Evolutionary conservation across 2,888 invertebrate genomes (phyloP).

Genomic region (Dryobota labecula): DNA sequence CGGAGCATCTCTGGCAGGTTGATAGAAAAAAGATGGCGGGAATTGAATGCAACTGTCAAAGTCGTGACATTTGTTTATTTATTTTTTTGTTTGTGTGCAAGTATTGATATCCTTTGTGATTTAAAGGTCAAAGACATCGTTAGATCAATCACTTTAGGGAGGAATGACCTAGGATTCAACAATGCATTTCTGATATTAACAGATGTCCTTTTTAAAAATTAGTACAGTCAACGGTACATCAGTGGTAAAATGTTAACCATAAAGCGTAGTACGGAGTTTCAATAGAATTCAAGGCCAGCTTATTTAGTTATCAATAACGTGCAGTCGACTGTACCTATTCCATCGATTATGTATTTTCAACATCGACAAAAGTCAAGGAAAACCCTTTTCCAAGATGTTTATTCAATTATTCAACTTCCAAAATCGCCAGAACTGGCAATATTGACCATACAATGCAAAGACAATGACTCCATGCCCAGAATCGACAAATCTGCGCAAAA

Average conservation of each 20-base stretch:
- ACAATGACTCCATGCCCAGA: constrained; percentile 16
- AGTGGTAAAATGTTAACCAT: neutral
- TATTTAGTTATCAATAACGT: neutral
- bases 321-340: neutral
- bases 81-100: neutral
- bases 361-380: no score
- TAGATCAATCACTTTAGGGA: constrained; percentile 1
- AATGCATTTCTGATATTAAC: neutral
- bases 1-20: constrained; percentile 29
- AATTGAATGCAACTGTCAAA: constrained; percentile 55
- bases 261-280: neutral
- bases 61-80: constrained; percentile 33
- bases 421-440: neutral
- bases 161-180: neutral
- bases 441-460: constrained; percentile 13
- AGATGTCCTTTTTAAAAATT: neutral
- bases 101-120: constrained; percentile 21
- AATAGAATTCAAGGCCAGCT: neutral
- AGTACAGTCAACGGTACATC: neutral
- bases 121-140: constrained; percentile 26
- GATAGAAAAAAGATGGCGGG: constrained; percentile 45
- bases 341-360: neutral
- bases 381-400: neutral
- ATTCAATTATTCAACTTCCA: no score
- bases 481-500: constrained; percentile 32